Evolutionary conservation across 2,797 vertebrate species (phyloP), one percentile per base, ranked within the genome.

Genomic region (Acropternis orthonyx): DNA sequence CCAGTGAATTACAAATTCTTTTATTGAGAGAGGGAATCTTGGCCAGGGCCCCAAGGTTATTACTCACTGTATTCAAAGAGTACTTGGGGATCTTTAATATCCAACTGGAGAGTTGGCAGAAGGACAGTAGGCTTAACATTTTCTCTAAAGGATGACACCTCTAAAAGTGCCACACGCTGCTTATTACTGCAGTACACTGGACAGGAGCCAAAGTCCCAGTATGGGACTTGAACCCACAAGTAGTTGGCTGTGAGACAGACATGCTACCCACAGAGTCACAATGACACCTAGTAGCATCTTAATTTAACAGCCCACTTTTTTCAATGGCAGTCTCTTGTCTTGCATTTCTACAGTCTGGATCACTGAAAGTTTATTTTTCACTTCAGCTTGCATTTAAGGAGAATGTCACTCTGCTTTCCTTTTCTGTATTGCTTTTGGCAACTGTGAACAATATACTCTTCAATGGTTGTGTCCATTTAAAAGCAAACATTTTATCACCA

Each of bases 141-240:
- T 95, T 32, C 67, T 93, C 85, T 94, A 89, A 96, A 94, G 95
- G 89, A 95, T 93, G 85, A 91, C 95, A 94, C 95, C 93, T 96
- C 79, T 92, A 74, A 90, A 96, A 97, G 88, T 93, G 91, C 85
- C 83, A 87, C 96, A 93, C 2, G 11, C 86, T 93, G 92, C 85
- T 93, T 93, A 90, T 93, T 96, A 68, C 91, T 94, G 87, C 91
- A 87, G 63, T 71, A 85, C 46, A 19, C 65, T 97, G 96, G 93
- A 92, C 1, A 9, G 74, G 56, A 96, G 90, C 93, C 95, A 96
- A 85, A 81, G 84, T 83, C 92, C 94, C 95, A 91, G 88, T 95
- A 88, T 91, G 96, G 93, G 85, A 96, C 82, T 93, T 96, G 92
- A 96, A 96, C 95, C 91, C 85, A 92, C 91, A 88, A 94, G 88